Evolutionary conservation across 2,113 vertebrate genomes (phyloP).

Genomic region (Hippocampus mohnikei): DNA sequence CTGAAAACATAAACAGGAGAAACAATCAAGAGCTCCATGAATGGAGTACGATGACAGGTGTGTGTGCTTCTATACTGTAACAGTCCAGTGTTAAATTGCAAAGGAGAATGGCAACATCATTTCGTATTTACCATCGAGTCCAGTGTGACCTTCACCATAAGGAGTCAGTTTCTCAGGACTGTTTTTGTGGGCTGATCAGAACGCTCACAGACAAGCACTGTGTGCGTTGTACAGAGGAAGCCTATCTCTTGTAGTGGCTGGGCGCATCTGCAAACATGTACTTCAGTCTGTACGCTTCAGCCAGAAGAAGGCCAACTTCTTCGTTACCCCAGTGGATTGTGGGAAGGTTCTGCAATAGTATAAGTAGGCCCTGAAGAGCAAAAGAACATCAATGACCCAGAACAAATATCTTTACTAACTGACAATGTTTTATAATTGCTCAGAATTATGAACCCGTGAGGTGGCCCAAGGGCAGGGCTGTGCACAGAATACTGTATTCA

Average conservation of each 20-base stretch:
- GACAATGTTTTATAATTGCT: neutral
- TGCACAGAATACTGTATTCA: too few relatives aligned
- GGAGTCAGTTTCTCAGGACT: conserved; percentile 26
- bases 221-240: neutral
- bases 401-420: neutral
- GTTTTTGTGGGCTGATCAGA: neutral
- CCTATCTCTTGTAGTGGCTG: conserved; percentile 95
- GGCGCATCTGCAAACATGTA: conserved; percentile 98
- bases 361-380: conserved; percentile 85
- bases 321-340: conserved; percentile 99
- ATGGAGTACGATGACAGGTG: conserved; percentile 13
- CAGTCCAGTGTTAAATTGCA: conserved; percentile 33
- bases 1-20: conserved; percentile 15
- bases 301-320: conserved; percentile 93
- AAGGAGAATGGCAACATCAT: neutral
- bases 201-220: conserved; percentile 1
- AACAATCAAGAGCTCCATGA: conserved; percentile 23
- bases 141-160: conserved; percentile 3
- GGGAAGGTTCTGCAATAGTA: conserved; percentile 96
- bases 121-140: conserved; percentile 11
- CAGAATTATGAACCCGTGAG: too few relatives aligned
- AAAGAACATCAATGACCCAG: conserved; percentile 6
- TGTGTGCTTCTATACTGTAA: conserved; percentile 30
- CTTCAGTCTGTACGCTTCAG: conserved; percentile 97
- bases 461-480: too few relatives aligned